phyloP scores from a whole-genome alignment of 2,113 vertebrate species.

The Xyrauchen texanus region DNA sequence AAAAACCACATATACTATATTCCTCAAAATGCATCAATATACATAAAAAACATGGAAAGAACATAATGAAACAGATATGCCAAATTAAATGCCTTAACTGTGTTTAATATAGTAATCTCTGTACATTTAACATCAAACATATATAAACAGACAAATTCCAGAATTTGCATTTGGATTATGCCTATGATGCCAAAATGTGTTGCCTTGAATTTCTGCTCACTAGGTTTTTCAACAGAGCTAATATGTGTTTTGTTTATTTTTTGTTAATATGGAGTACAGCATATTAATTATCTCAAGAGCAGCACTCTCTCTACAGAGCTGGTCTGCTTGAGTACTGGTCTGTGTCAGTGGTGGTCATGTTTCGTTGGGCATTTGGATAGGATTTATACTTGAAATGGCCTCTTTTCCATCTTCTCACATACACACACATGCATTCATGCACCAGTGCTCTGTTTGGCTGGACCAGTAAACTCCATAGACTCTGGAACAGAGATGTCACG shows the following conservation, averaged over 20 bases:
- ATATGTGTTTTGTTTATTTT: not conserved
- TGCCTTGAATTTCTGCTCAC: not conserved
- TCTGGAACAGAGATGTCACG: conserved; percentile 30
- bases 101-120: no score
- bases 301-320: conserved; percentile 5
- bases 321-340: not conserved
- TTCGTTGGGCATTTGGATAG: not conserved
- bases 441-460: conserved; percentile 13
- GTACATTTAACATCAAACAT: no score
- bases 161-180: no score
- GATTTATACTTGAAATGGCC: conserved; percentile 28
- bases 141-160: no score
- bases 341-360: not conserved
- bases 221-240: not conserved
- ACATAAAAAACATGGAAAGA: no score
- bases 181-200: no score
- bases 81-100: no score
- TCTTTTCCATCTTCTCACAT: not conserved
- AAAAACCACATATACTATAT: no score
- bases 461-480: not conserved
- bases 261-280: not conserved
- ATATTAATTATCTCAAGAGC: not conserved
- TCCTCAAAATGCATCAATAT: no score
- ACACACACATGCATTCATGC: not conserved
- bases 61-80: no score